Evolutionary conservation across 2,888 invertebrate genomes (phyloP).

Genomic region (Lepetodrilus schrolli): DNA sequence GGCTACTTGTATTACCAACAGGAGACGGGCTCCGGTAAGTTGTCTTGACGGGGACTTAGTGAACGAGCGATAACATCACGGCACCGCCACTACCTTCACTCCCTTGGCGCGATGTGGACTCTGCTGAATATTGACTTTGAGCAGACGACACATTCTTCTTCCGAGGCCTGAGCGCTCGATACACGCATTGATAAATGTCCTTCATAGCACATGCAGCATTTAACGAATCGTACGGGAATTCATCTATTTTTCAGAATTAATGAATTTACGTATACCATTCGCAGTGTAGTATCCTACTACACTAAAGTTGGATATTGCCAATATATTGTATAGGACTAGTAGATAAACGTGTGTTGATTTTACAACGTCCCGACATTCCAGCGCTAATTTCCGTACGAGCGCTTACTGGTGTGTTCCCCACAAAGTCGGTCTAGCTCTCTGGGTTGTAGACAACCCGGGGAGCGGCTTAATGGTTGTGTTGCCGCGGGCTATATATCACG

Average conservation of each 20-base stretch:
- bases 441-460: background rate
- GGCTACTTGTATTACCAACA: background rate
- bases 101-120: background rate
- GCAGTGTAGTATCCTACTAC: too few species aligned
- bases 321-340: too few species aligned
- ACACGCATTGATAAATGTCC: too few species aligned
- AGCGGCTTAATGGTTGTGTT: background rate
- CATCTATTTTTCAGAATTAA: too few species aligned
- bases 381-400: background rate
- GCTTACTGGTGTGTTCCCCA: background rate
- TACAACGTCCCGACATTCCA: too few species aligned
- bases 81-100: background rate
- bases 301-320: background rate
- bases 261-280: too few species aligned
- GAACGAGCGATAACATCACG: background rate
- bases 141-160: constrained; percentile 29
- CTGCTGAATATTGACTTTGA: background rate
- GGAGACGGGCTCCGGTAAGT: background rate
- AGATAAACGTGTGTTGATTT: too few species aligned
- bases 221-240: too few species aligned
- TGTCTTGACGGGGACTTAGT: background rate
- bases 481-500: constrained; percentile 1
- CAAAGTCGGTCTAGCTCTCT: background rate
- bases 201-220: too few species aligned
- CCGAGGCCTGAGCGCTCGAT: background rate